Conservation (phyloP, 2,113 vertebrate species). For the Gobio gobio region DNA sequence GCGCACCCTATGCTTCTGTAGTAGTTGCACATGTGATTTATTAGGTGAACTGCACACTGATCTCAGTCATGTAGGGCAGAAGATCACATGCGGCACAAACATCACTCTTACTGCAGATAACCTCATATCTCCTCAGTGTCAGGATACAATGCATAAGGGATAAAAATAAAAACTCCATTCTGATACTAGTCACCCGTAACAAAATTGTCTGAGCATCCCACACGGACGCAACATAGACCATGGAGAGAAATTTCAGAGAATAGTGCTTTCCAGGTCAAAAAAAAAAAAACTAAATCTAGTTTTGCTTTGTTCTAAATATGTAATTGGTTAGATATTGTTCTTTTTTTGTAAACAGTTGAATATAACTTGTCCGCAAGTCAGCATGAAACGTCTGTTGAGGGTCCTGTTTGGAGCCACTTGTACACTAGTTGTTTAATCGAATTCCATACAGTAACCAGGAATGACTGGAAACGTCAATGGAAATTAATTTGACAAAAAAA, state of each 20-base stretch:
- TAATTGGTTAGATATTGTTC: not conserved
- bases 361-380: not conserved
- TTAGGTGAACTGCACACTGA: constrained; percentile 54
- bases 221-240: not conserved
- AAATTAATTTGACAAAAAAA: not conserved
- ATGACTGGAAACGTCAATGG: not conserved
- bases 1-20: not conserved
- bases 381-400: not conserved
- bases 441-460: not conserved
- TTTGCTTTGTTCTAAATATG: not conserved
- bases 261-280: not conserved
- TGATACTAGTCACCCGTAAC: too few species aligned
- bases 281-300: too few species aligned
- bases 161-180: not conserved
- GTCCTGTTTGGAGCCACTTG: not conserved
- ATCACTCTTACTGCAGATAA: constrained; percentile 34
- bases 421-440: not conserved
- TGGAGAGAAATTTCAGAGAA: not conserved
- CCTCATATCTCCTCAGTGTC: constrained; percentile 16
- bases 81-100: not conserved
- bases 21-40: not conserved
- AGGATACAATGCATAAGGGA: not conserved
- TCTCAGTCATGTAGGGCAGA: constrained; percentile 65
- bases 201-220: too few species aligned
- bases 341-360: not conserved